Base-by-base conservation (phyloP, 1,140 invertebrate genomes). In the Drosophila nigromelanica region DNA sequence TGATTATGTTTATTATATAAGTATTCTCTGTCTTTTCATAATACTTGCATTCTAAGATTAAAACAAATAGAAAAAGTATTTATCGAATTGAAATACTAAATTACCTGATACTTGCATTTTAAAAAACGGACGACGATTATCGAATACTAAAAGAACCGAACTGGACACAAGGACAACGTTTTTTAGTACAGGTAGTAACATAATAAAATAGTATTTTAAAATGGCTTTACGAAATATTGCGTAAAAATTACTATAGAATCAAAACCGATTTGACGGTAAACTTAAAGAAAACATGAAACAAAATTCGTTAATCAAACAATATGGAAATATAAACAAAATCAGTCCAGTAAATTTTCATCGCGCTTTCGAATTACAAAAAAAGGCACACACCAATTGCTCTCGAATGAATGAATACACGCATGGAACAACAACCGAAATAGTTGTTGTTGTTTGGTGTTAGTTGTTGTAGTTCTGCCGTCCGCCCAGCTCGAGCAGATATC, bases 401-500 rank as follows among this genome's bases (percentile, higher is more conserved):
- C 42, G 35, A 33, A 50, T 73, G 35, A 33, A 50, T 73, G 30
- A 52, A 69, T 63, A 75, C 66, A 78, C 75, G 79, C 72, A 76
- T 63, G 63, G 60, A 39, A 30, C 48, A 51, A 14, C 48, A 37
- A 35, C 21, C 45, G 27, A 30, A 48, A 40, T n/a, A 24, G 5
- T 35, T 71, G 48, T 59, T 11, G 42, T 18, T 18, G 18, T 18
- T 55, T n/a, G 45, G 24, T 61, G 0, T 78, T 74, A 91, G 42
- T 92, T 92, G 78, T 94, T 94, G 81, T 97, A 97, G 77, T 95
- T 95, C 30, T 95, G 94, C 42, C 96, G 93, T 15, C 97, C 97
- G 12, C 96, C 97, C 76, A 98, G 92, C 91, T 98, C 96, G 52
- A 98, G 93, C 35, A 98, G 93, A 91, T 94, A 94, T 67, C 97